These are phyloP conservation scores for Ctenicera cuprea DNA, from an alignment of 2,888 invertebrate species.

Conservation along the genomic window DNA sequence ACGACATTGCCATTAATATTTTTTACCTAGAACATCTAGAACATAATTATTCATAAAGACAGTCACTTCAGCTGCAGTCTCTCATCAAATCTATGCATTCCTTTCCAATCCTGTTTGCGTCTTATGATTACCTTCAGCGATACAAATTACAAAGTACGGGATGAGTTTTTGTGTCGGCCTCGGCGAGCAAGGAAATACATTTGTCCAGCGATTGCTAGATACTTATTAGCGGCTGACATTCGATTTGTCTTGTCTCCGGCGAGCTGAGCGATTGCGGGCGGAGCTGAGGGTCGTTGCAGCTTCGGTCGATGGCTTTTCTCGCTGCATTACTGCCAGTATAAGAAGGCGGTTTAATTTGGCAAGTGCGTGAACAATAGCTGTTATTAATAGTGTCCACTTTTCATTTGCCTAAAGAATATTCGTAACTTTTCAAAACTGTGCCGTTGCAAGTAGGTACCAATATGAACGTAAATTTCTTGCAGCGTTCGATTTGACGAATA, in stretches of 20 bases:
- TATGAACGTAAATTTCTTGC: constrained; percentile 40
- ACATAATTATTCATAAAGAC: constrained; percentile 29
- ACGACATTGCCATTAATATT: too few relatives aligned
- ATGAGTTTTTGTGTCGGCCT: constrained; percentile 71
- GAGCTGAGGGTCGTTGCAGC: constrained; percentile 60
- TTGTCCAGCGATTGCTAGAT: constrained; percentile 73
- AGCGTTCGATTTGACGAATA: constrained; percentile 48
- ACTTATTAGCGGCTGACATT: constrained; percentile 75
- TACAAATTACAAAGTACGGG: constrained; percentile 73
- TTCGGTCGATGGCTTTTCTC: constrained; percentile 61
- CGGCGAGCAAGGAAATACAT: constrained; percentile 71
- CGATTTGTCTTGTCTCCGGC: constrained; percentile 74
- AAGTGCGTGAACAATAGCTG: constrained; percentile 67
- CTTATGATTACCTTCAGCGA: constrained; percentile 72
- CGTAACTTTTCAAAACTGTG: neutral
- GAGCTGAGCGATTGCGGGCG: constrained; percentile 71
- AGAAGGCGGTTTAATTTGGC: constrained; percentile 70
- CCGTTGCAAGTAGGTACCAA: constrained; percentile 42
- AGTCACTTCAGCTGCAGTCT: constrained; percentile 39
- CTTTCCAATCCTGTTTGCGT: constrained; percentile 63
- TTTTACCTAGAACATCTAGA: neutral
- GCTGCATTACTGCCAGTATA: constrained; percentile 57
- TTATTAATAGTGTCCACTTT: constrained; percentile 66
- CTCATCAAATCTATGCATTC: constrained; percentile 62
- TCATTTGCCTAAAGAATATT: neutral